Conservation (phyloP, 2,888 invertebrate genomes). For the Dryadula phaetusa region DNA sequence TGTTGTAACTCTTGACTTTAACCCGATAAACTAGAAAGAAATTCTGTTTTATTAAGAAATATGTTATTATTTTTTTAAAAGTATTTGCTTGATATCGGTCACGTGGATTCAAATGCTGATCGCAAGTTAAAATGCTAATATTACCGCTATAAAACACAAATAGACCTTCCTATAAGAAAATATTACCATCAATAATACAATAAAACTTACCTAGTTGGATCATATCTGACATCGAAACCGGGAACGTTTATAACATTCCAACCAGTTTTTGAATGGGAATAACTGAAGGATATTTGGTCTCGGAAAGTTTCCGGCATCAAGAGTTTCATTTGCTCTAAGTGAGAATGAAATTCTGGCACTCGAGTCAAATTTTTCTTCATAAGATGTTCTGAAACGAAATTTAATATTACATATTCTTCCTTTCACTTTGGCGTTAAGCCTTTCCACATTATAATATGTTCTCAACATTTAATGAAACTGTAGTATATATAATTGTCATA, state of each 20-base stretch:
- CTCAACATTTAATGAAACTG: too few relatives aligned
- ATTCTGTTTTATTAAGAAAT: not conserved
- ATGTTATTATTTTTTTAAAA: not conserved
- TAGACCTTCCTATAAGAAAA: too few relatives aligned
- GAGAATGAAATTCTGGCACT: slow-evolving; percentile 96
- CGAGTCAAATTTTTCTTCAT: slow-evolving; percentile 93
- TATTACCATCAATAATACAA: not conserved
- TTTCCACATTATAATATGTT: too few relatives aligned
- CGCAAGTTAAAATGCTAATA: too few relatives aligned
- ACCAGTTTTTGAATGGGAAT: slow-evolving; percentile 90
- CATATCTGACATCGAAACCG: slow-evolving; percentile 91
- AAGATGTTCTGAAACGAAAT: slow-evolving; percentile 87
- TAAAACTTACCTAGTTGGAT: slow-evolving; percentile 90
- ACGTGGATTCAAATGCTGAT: too few relatives aligned
- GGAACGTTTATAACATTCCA: slow-evolving; percentile 94
- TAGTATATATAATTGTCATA: not conserved
- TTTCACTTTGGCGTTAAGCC: not conserved
- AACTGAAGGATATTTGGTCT: slow-evolving; percentile 95
- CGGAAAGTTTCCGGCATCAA: slow-evolving; percentile 90
- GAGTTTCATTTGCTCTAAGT: slow-evolving; percentile 96
- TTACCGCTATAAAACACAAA: too few relatives aligned
- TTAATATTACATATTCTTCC: slow-evolving; percentile 8
- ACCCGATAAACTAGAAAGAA: slow-evolving; percentile 8
- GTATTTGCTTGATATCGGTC: too few relatives aligned
- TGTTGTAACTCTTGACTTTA: slow-evolving; percentile 8